Percentiles rank a stretch among this genome's conserved stretches.
phyloP scores from a whole-genome alignment of 1,140 invertebrate species.

The Brachionus calyciflorus region DNA sequence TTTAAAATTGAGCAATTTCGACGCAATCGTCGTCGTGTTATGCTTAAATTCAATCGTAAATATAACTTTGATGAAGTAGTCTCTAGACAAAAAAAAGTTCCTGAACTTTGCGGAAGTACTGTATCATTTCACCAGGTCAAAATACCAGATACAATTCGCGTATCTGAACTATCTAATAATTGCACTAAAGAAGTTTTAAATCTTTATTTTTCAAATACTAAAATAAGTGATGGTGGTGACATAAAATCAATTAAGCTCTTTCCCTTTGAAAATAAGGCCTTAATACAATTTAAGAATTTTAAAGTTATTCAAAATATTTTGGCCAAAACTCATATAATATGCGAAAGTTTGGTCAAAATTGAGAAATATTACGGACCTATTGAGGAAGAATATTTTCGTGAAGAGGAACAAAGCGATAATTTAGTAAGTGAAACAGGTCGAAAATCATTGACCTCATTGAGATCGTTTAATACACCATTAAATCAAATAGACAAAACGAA shows the following conservation, averaged over 20 bases:
- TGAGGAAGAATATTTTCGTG: slow-evolving; percentile 30
- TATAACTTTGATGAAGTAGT: neutral
- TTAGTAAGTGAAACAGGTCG: neutral
- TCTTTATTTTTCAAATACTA: slow-evolving; percentile 27
- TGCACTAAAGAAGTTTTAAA: slow-evolving; percentile 35
- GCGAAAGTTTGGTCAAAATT: slow-evolving; percentile 28
- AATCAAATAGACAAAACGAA: slow-evolving; percentile 16
- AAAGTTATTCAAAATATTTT: neutral
- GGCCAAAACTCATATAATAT: slow-evolving; percentile 26
- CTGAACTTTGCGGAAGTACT: neutral
- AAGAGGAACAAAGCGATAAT: neutral
- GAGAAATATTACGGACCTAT: slow-evolving; percentile 32
- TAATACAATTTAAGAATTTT: slow-evolving; percentile 32
- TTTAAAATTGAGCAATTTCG: slow-evolving; percentile 44
- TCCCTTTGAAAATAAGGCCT: slow-evolving; percentile 35
- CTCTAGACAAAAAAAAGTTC: slow-evolving; percentile 6
- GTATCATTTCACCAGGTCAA: neutral
- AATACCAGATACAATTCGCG: slow-evolving; percentile 25
- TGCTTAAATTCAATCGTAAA: neutral
- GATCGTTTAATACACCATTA: neutral
- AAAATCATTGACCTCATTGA: neutral
- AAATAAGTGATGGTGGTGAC: slow-evolving; percentile 33
- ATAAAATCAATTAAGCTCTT: slow-evolving; percentile 42
- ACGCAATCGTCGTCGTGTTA: slow-evolving; percentile 1
- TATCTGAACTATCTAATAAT: slow-evolving; percentile 24